phyloP scores from a whole-genome alignment of 2,113 vertebrate genomes.

The Chrysochloris asiatica region DNA sequence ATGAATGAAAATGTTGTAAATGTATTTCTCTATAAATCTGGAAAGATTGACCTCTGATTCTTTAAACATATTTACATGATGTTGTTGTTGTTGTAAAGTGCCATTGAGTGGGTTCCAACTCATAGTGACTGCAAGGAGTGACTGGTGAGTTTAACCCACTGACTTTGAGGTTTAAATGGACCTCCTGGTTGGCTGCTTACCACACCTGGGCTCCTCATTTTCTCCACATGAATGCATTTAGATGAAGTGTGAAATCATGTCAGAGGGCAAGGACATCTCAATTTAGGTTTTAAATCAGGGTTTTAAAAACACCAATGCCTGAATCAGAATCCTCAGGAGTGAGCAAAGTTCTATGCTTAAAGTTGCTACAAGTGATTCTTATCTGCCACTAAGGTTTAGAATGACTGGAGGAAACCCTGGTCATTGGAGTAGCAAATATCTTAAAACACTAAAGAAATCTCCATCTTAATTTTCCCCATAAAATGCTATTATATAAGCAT shows the following conservation, averaged over 20 bases:
- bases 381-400: not conserved
- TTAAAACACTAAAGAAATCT: not conserved
- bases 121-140: no score
- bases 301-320: slow-evolving; percentile 9
- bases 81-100: no score
- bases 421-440: not conserved
- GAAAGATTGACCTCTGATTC: not conserved
- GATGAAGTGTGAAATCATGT: not conserved
- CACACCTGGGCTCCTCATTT: not conserved
- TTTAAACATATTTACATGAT: not conserved
- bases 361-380: not conserved
- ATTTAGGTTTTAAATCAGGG: not conserved
- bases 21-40: not conserved
- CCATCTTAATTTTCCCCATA: not conserved
- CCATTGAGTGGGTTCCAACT: no score
- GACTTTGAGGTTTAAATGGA: no score
- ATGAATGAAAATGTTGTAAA: not conserved
- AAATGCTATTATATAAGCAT: not conserved
- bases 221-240: not conserved
- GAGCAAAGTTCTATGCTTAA: not conserved
- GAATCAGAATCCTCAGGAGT: not conserved
- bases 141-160: no score
- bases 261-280: not conserved
- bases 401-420: not conserved
- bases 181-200: no score